phyloP scores from a whole-genome alignment of 2,797 vertebrate species.

The Gymnodraco acuticeps region DNA sequence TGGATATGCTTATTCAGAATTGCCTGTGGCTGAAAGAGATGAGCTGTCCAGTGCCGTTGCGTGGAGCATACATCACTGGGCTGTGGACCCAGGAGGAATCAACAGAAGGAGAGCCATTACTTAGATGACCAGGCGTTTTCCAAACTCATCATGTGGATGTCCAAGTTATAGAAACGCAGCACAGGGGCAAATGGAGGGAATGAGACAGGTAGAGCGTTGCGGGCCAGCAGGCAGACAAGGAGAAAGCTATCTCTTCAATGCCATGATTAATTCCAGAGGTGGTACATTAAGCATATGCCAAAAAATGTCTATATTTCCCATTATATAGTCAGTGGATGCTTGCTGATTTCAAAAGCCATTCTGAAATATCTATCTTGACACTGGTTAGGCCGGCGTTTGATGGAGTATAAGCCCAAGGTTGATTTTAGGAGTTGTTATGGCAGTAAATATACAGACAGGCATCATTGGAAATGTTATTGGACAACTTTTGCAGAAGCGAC shows the following conservation, averaged over 20 bases:
- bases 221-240: conserved; percentile 22
- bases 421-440: conserved; percentile 27
- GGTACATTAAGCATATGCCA: conserved; percentile 50
- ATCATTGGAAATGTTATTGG: not conserved
- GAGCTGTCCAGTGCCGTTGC: conserved; percentile 74
- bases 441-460: conserved; percentile 2
- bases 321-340: conserved; percentile 38
- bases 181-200: conserved; percentile 46
- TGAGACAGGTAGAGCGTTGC: conserved; percentile 30
- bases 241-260: conserved; percentile 40
- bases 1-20: conserved; percentile 73
- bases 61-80: conserved; percentile 76
- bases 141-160: conserved; percentile 70
- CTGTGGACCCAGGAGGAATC: conserved; percentile 66
- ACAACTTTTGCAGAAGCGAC: not conserved
- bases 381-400: conserved; percentile 26
- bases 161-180: conserved; percentile 55
- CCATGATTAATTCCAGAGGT: conserved; percentile 55
- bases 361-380: conserved; percentile 39
- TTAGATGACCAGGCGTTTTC: conserved; percentile 71
- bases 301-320: conserved; percentile 65
- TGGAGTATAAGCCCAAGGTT: conserved; percentile 35
- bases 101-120: conserved; percentile 77
- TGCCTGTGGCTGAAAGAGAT: conserved; percentile 75
- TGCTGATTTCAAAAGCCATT: conserved; percentile 59